A percentile compares a stretch with the other conserved stretches of the same genome.
These are phyloP conservation scores for Aquatica leii DNA, from an alignment of 2,888 invertebrate species.

Conservation along the genomic window DNA sequence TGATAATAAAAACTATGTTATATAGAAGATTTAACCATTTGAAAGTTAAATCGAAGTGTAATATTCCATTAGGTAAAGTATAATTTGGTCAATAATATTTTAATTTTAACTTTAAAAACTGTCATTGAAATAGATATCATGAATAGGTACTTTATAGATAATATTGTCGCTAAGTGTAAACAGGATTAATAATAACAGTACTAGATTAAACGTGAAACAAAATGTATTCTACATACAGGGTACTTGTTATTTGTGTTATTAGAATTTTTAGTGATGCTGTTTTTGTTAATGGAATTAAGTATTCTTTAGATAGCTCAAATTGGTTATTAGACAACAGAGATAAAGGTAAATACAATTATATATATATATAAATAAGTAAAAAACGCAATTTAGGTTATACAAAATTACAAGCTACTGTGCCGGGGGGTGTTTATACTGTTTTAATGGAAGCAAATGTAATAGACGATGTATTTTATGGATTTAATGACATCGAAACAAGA, in stretches of 20 bases:
- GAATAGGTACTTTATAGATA: too few relatives aligned
- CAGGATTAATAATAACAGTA: too few relatives aligned
- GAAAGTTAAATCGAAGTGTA: too few relatives aligned
- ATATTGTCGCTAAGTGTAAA: too few relatives aligned
- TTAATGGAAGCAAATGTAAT: conserved; percentile 68
- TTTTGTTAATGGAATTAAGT: background rate
- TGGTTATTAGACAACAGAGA: conserved; percentile 1
- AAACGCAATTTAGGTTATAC: conserved; percentile 11
- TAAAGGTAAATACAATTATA: conserved; percentile 6
- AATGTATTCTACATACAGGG: too few relatives aligned
- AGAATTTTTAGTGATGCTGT: background rate
- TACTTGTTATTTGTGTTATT: background rate
- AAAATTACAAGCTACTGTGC: conserved; percentile 65
- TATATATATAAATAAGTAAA: background rate
- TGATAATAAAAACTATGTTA: too few relatives aligned
- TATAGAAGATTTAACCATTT: too few relatives aligned
- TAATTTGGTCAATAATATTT: too few relatives aligned
- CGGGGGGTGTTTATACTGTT: conserved; percentile 85
- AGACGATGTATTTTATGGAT: conserved; percentile 70
- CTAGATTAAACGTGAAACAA: too few relatives aligned
- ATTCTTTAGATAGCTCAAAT: background rate
- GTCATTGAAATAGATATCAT: too few relatives aligned
- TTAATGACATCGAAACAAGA: conserved; percentile 80
- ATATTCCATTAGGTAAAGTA: too few relatives aligned
- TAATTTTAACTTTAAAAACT: too few relatives aligned